Conservation (phyloP, 2,888 invertebrate species). For the Calliphora vomitoria region DNA sequence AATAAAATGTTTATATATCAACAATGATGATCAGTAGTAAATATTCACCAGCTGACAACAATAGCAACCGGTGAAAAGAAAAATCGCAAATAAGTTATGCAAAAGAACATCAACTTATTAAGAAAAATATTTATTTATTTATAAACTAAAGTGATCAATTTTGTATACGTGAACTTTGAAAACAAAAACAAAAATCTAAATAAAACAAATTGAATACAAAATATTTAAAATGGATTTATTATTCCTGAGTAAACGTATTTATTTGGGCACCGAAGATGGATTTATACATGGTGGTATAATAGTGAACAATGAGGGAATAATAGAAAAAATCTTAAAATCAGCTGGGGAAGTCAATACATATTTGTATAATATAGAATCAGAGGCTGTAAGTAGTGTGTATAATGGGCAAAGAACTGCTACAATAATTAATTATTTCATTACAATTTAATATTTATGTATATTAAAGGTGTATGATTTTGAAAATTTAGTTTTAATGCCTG, state of each 20-base stretch:
- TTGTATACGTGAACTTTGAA: not conserved
- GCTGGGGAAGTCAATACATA: constrained; percentile 85
- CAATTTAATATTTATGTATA: not conserved
- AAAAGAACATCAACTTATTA: constrained; percentile 19
- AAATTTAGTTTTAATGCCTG: constrained; percentile 87
- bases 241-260: constrained; percentile 85
- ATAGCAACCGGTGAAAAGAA: constrained; percentile 29
- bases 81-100: constrained; percentile 34
- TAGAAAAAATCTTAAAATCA: constrained; percentile 85
- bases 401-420: no score
- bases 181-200: constrained; percentile 15
- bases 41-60: constrained; percentile 18
- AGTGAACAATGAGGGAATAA: constrained; percentile 86
- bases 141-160: constrained; percentile 35
- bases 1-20: not conserved
- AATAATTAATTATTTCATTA: not conserved
- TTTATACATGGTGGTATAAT: constrained; percentile 87
- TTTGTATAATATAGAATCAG: constrained; percentile 85
- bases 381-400: constrained; percentile 85
- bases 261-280: constrained; percentile 85
- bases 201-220: constrained; percentile 16
- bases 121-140: constrained; percentile 28
- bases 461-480: constrained; percentile 85
- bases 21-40: constrained; percentile 46
- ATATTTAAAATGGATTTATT: constrained; percentile 81